A percentile compares a stretch with the other conserved stretches of the same genome.
phyloP scores from a whole-genome alignment of 1,140 invertebrate species.

The Bombus sylvicola region DNA sequence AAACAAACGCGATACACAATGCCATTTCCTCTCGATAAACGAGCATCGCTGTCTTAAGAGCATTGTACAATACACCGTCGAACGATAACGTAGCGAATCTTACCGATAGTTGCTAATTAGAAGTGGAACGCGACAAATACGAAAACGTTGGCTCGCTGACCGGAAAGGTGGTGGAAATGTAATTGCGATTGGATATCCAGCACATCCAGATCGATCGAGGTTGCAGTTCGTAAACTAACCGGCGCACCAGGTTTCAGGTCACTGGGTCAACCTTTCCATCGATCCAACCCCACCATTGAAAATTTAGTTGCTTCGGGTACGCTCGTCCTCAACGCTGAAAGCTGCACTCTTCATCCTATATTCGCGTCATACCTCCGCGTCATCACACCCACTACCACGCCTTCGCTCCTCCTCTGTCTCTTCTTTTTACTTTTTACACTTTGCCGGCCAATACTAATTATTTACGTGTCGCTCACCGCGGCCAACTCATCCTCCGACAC shows the following conservation, averaged over 20 bases:
- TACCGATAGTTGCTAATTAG: not conserved
- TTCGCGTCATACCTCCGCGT: conserved; percentile 25
- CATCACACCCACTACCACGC: conserved; percentile 13
- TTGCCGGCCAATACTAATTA: conserved; percentile 22
- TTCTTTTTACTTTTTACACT: not conserved
- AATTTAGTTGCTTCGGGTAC: conserved; percentile 43
- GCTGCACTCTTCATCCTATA: conserved; percentile 25
- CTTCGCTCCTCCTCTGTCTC: not conserved
- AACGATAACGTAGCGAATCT: not conserved
- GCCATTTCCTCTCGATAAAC: too few relatives aligned
- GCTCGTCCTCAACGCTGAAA: conserved; percentile 24
- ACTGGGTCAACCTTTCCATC: conserved; percentile 67
- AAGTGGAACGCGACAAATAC: not conserved
- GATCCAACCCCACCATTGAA: conserved; percentile 64
- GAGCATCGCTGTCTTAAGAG: not conserved
- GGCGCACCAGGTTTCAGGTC: conserved; percentile 64
- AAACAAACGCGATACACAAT: not conserved
- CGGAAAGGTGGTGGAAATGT: conserved; percentile 5
- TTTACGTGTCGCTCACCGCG: conserved; percentile 14
- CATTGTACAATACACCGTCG: too few relatives aligned
- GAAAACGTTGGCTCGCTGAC: not conserved
- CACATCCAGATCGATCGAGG: conserved; percentile 62
- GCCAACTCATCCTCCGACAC: conserved; percentile 1
- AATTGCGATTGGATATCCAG: conserved; percentile 43
- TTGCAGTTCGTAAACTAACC: conserved; percentile 65